Evolutionary conservation across 1,140 invertebrate species (phyloP), one percentile per base, ranked within the genome.

Genomic region (Drosophila murphyi): DNA sequence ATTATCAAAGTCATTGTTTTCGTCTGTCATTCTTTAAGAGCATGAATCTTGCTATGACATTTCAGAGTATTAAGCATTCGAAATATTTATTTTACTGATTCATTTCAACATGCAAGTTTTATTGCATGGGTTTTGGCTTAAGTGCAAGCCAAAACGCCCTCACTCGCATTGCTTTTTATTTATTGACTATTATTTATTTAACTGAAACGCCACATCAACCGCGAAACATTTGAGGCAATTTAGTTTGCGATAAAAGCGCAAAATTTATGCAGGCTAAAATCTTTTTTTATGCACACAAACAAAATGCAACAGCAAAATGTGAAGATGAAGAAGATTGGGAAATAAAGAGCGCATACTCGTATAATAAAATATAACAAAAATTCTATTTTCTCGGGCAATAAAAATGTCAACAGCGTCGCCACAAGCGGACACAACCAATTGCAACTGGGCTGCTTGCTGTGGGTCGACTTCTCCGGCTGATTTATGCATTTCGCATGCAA

Each of bases 341-440:
- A 34, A 62, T 10, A 28, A 52, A 39, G 39, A 81, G 48, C 8
- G 39, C 39, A 43, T 43, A n/a, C 20, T 20, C 35, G 12, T 60
- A 70, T 62, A 71, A 71, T 63, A 75, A 75, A 69, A 59, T 57
- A 72, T 65, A 88, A 67, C 70, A 76, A 85, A 82, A 81, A 90
- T 79, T 89, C 80, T 89, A 89, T 89, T 89, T 88, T 89, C 85
- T 89, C 78, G 72, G 78, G 85, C 85, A 89, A 89, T 89, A 89
- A 89, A 89, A 89, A 89, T 89, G 85, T 89, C 85, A 89, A 89
- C 86, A 82, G 59, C 65, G 78, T 60, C 48, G 80, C 75, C 80
- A 50, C 79, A 82, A 82, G 55, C 76, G 65, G 78, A 82, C 60
- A 64, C 69, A 67, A 70, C 70, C 82, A 86, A 81, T 71, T 86